Percentiles rank a stretch among this genome's conserved stretches.
phyloP scores from a whole-genome alignment of 1,140 invertebrate species.

The Condylostylus longicornis region DNA sequence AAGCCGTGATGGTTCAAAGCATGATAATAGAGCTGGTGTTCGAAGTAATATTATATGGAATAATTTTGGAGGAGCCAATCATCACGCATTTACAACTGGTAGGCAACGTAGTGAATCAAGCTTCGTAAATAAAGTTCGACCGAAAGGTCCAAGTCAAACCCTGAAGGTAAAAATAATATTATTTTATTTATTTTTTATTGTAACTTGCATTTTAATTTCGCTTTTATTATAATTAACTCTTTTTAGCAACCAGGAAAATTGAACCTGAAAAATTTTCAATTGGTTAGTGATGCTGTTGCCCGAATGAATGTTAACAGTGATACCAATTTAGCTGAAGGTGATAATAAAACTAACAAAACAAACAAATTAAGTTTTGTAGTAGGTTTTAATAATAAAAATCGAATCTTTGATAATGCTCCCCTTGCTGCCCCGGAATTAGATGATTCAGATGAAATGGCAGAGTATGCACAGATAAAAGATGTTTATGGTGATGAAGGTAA shows the following conservation, averaged over 20 bases:
- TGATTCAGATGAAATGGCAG: conserved; percentile 33
- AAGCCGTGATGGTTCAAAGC: conserved; percentile 11
- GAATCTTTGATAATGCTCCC: conserved; percentile 50
- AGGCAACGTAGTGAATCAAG: conserved; percentile 36
- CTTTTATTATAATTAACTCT: conserved; percentile 24
- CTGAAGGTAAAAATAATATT: conserved; percentile 43
- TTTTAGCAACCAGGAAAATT: conserved; percentile 71
- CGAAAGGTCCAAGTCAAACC: conserved; percentile 63
- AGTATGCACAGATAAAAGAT: conserved; percentile 28
- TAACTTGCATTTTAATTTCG: conserved; percentile 6
- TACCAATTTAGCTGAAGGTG: conserved; percentile 20
- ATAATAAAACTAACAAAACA: conserved; percentile 11
- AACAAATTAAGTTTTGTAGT: not conserved
- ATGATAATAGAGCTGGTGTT: conserved; percentile 23
- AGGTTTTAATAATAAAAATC: conserved; percentile 8
- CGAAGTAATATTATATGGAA: conserved; percentile 38
- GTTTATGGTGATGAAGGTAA: conserved; percentile 35
- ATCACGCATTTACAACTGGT: conserved; percentile 71
- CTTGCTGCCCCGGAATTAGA: conserved; percentile 67
- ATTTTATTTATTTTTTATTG: conserved; percentile 7
- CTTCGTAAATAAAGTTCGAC: conserved; percentile 40
- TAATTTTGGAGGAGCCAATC: conserved; percentile 45
- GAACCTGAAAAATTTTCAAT: conserved; percentile 75
- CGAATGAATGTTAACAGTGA: conserved; percentile 50
- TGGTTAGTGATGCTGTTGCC: conserved; percentile 66